Conservation (phyloP, 2,797 vertebrate genomes). For the Glossophaga mutica region DNA sequence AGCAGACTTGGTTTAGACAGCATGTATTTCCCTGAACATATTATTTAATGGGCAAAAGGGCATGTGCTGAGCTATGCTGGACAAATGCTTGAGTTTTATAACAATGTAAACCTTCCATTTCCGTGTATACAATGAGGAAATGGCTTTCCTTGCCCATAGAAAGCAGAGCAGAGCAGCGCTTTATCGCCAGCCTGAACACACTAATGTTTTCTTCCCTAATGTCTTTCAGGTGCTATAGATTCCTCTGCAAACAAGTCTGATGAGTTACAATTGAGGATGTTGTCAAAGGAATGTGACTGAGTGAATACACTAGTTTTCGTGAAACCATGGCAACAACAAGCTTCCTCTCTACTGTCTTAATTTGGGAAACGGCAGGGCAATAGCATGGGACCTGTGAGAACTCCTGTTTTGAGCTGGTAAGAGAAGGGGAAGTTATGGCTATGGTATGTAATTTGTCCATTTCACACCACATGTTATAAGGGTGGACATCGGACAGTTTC, state of each 20-base stretch:
- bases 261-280: constrained; percentile 23
- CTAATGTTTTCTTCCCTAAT: neutral
- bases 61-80: neutral
- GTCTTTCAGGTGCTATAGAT: neutral
- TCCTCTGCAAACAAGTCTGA: neutral
- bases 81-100: neutral
- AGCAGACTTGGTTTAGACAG: neutral
- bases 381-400: neutral
- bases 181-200: neutral
- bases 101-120: neutral
- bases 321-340: constrained; percentile 51
- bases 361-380: constrained; percentile 32
- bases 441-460: neutral
- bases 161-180: neutral
- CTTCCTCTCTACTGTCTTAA: constrained; percentile 45
- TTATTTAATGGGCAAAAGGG: neutral
- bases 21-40: neutral
- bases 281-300: constrained; percentile 35
- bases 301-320: neutral
- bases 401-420: constrained; percentile 11
- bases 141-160: neutral
- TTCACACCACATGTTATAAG: neutral
- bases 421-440: neutral
- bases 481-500: neutral
- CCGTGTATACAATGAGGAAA: neutral